Evolutionary conservation across 2,888 invertebrate genomes (phyloP).

Genomic region (Tetheella fluctuosa): DNA sequence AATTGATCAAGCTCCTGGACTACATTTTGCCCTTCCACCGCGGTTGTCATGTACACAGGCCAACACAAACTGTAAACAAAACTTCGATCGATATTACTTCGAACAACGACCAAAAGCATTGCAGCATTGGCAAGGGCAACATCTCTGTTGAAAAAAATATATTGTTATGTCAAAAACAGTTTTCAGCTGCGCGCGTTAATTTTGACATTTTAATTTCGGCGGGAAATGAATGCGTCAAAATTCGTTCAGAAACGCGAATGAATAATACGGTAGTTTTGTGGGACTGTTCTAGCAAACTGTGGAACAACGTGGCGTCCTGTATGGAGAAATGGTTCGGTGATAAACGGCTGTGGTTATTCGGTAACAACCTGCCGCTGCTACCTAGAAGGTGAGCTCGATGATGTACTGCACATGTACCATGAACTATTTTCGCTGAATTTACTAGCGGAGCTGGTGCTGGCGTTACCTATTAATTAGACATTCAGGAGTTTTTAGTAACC

Average conservation of each 20-base stretch:
- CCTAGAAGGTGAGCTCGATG: slow-evolving; percentile 89
- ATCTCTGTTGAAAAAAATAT: slow-evolving; percentile 38
- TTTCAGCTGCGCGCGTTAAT: slow-evolving; percentile 30
- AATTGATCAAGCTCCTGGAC: slow-evolving; percentile 38
- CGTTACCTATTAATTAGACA: too few species aligned
- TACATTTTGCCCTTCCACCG: slow-evolving; percentile 63
- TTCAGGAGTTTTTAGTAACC: too few species aligned
- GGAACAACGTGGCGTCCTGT: slow-evolving; percentile 82
- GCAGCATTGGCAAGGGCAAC: slow-evolving; percentile 59
- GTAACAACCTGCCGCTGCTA: slow-evolving; percentile 93
- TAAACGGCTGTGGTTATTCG: slow-evolving; percentile 95
- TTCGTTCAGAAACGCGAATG: slow-evolving; percentile 69
- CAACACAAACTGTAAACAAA: slow-evolving; percentile 80
- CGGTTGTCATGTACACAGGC: slow-evolving; percentile 82
- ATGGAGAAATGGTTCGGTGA: slow-evolving; percentile 98
- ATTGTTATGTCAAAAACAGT: slow-evolving; percentile 16
- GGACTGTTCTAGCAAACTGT: slow-evolving; percentile 68
- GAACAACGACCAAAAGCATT: slow-evolving; percentile 63
- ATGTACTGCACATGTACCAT: not conserved
- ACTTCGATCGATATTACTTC: slow-evolving; percentile 72
- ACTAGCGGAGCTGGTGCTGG: too few species aligned
- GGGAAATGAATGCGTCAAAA: slow-evolving; percentile 59
- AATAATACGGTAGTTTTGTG: slow-evolving; percentile 51
- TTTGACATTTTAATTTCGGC: slow-evolving; percentile 55
- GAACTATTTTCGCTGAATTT: not conserved